Evolutionary conservation across 2,888 invertebrate species (phyloP).

Genomic region (Dicycla oo): DNA sequence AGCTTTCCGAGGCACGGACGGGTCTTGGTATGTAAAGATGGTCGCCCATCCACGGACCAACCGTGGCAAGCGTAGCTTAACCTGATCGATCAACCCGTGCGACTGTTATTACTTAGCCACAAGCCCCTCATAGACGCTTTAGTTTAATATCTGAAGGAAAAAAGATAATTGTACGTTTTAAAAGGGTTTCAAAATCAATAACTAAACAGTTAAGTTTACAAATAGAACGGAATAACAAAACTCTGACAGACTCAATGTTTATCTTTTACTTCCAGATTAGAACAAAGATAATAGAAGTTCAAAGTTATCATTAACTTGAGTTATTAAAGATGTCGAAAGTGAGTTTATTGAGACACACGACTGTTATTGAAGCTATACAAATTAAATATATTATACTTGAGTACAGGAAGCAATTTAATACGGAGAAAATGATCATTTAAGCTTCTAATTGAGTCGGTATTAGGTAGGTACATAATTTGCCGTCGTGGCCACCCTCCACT

Average conservation of each 20-base stretch:
- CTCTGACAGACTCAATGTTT: slow-evolving; percentile 20
- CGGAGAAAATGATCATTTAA: slow-evolving; percentile 57
- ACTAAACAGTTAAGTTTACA: slow-evolving; percentile 30
- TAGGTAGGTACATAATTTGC: slow-evolving; percentile 63
- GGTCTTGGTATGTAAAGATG: too few relatives aligned
- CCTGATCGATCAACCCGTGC: too few relatives aligned
- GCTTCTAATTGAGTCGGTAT: slow-evolving; percentile 61
- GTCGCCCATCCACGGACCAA: too few relatives aligned
- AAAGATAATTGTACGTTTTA: not conserved
- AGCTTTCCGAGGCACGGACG: too few relatives aligned
- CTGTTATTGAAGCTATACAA: slow-evolving; percentile 42
- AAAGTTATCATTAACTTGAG: slow-evolving; percentile 30
- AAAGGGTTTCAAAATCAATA: slow-evolving; percentile 23
- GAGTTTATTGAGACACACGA: slow-evolving; percentile 22
- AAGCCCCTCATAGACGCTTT: too few relatives aligned
- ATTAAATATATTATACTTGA: slow-evolving; percentile 43
- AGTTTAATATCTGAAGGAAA: too few relatives aligned
- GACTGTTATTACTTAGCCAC: too few relatives aligned
- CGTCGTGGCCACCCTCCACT: slow-evolving; percentile 52
- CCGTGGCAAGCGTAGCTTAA: too few relatives aligned
- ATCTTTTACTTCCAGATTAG: slow-evolving; percentile 39
- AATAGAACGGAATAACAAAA: slow-evolving; percentile 30
- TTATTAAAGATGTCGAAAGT: slow-evolving; percentile 20
- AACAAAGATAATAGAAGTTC: slow-evolving; percentile 29
- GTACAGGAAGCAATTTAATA: slow-evolving; percentile 56